Percentiles rank a stretch among this genome's conserved stretches.
Evolutionary conservation across 2,113 vertebrate genomes (phyloP).

Genomic region (Garra rufa): DNA sequence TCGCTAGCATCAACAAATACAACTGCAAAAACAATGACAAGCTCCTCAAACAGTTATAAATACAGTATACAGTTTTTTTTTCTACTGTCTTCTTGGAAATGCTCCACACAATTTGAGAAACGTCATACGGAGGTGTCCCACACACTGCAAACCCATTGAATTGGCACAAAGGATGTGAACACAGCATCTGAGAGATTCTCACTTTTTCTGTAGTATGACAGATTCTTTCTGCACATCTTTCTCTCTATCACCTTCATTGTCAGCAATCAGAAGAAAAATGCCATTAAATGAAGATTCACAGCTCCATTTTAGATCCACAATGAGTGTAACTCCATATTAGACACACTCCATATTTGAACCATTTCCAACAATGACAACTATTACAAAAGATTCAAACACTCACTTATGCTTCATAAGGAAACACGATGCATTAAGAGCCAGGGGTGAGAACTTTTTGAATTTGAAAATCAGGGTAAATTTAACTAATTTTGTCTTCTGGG

Average conservation of each 20-base stretch:
- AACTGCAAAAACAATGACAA: neutral
- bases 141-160: slow-evolving; percentile 3
- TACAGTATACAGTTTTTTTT: neutral
- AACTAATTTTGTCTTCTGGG: too few relatives aligned
- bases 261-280: neutral
- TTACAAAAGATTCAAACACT: too few relatives aligned
- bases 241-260: neutral
- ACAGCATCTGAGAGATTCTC: neutral
- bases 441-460: too few relatives aligned
- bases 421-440: too few relatives aligned
- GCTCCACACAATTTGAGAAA: neutral
- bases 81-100: neutral
- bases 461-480: too few relatives aligned
- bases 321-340: neutral
- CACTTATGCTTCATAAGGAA: too few relatives aligned
- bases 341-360: too few relatives aligned
- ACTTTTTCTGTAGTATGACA: neutral
- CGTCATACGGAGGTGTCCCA: neutral
- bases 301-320: neutral
- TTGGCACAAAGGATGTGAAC: neutral
- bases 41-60: neutral
- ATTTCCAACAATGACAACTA: too few relatives aligned
- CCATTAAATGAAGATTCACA: neutral
- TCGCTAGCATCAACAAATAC: neutral
- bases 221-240: neutral